Percentiles rank a stretch among this genome's conserved stretches.
These are phyloP conservation scores for Rutilus rutilus DNA, from an alignment of 2,113 vertebrate genomes.

Conservation along the genomic window DNA sequence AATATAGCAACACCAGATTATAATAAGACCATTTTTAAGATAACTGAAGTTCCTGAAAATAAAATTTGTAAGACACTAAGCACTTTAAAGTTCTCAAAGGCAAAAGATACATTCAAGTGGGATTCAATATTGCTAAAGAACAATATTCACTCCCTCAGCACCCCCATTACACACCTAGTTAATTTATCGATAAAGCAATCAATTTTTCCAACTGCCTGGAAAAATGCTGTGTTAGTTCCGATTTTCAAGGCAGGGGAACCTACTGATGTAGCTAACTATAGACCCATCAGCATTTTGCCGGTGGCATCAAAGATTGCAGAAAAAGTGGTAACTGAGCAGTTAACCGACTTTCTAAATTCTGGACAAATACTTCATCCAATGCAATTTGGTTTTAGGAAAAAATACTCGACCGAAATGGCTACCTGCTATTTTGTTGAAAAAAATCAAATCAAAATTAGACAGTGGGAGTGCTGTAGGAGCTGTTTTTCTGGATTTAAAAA, in stretches of 20 bases:
- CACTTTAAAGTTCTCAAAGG: no score
- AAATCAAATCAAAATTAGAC: neutral
- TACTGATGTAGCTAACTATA: conserved; percentile 36
- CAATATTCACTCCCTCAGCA: no score
- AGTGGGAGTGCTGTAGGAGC: neutral
- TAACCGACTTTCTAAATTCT: neutral
- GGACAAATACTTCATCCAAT: conserved; percentile 20
- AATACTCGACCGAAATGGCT: neutral
- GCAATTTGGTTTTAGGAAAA: conserved; percentile 29
- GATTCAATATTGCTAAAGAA: neutral
- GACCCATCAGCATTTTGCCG: conserved; percentile 32
- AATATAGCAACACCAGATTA: no score
- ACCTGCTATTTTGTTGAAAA: conserved; percentile 16
- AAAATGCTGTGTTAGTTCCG: neutral
- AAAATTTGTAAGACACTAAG: no score
- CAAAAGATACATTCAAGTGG: no score
- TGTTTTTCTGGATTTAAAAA: neutral
- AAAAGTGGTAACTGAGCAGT: neutral
- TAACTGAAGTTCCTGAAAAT: no score
- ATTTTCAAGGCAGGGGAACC: conserved; percentile 16
- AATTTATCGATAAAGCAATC: no score
- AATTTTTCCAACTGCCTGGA: no score
- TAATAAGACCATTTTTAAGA: no score
- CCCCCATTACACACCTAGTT: no score
- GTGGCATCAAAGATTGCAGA: conserved; percentile 21